Evolutionary conservation across 1,140 invertebrate genomes (phyloP), one percentile per base, ranked within the genome.

Genomic region (Drosophila tropicalis): DNA sequence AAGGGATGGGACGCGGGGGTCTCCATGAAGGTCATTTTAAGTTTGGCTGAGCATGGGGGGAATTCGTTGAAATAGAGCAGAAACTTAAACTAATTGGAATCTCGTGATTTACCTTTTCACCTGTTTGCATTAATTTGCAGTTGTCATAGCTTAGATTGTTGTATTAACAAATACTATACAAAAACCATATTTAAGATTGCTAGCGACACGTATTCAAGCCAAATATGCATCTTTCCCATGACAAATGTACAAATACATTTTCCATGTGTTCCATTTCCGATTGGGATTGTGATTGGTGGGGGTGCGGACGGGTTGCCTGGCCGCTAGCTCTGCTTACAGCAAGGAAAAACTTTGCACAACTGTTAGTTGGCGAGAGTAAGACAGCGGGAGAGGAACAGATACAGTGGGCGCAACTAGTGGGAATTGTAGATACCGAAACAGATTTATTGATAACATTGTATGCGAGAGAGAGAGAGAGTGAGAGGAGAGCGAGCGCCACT

Each of bases 401-500:
- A 13, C 19, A 29, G 19, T 44, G 10, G 9, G 32, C 56, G 67
- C 41, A 47, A 44, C 29, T 56, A 19, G 32, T 71, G 66, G 64
- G 41, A 22, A 63, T 66, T 58, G 60, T 55, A 51, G 17, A 22
- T 51, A 19, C 44, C 44, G 17, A 47, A 41, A 36, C 29, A 47
- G 61, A 47, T 39, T 62, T 62, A 62, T 76, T 61, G 72, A 76
- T 76, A 55, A 17, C 29, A 36, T 81, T 69, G 72, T 87, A 54
- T 70, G 67, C 61, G 65, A 64, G 67, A 32, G 62, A 56, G 61
- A 41, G 51, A n/a, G 44, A 40, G 41, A 51, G 63, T n/a, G 62
- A 56, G 61, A 41, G 51, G 61, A 41, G 51, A n/a, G 44, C 40
- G 41, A 51, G 63, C 39, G 64, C 62, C 63, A 22, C 57, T 60